Percentiles rank a stretch among this genome's conserved stretches.
Evolutionary conservation across 1,140 invertebrate genomes (phyloP).

Genomic region (Macrocentrus cingulum): DNA sequence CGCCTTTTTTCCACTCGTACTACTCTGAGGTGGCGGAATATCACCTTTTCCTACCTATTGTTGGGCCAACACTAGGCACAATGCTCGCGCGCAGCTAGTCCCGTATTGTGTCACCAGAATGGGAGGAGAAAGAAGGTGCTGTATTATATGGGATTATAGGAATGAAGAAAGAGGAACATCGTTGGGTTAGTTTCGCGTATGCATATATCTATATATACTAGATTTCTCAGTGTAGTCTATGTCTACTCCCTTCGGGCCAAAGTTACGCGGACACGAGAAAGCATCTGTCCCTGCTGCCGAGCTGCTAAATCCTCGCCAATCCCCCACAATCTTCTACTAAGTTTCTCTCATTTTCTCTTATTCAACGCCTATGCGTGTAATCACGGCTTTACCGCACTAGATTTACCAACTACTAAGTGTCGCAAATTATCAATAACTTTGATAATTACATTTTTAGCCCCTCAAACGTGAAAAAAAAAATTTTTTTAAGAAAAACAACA

Average conservation of each 20-base stretch:
- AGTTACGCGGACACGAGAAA: constrained; percentile 36
- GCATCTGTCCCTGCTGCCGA: constrained; percentile 50
- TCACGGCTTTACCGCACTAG: constrained; percentile 4
- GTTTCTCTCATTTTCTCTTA: neutral
- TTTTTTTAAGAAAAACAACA: too few species aligned
- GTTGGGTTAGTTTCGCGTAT: too few species aligned
- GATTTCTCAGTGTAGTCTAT: too few species aligned
- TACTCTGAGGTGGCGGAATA: constrained; percentile 45
- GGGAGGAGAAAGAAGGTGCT: constrained; percentile 14
- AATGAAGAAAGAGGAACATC: constrained; percentile 11
- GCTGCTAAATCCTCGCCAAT: constrained; percentile 49
- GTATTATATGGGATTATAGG: constrained; percentile 1
- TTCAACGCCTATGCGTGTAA: neutral
- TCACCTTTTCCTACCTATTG: constrained; percentile 50
- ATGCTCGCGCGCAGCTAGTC: constrained; percentile 41
- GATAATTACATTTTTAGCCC: too few species aligned
- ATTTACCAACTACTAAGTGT: too few species aligned
- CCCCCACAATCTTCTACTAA: constrained; percentile 31
- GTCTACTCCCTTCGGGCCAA: constrained; percentile 25
- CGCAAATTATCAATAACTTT: too few species aligned
- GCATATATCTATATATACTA: too few species aligned
- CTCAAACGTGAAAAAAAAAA: too few species aligned
- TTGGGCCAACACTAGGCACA: constrained; percentile 36
- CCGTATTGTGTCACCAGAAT: constrained; percentile 49
- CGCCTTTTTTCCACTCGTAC: too few species aligned